These are phyloP conservation scores for Hylaeus anthracinus DNA, from an alignment of 1,140 invertebrate genomes.

Conservation along the genomic window DNA sequence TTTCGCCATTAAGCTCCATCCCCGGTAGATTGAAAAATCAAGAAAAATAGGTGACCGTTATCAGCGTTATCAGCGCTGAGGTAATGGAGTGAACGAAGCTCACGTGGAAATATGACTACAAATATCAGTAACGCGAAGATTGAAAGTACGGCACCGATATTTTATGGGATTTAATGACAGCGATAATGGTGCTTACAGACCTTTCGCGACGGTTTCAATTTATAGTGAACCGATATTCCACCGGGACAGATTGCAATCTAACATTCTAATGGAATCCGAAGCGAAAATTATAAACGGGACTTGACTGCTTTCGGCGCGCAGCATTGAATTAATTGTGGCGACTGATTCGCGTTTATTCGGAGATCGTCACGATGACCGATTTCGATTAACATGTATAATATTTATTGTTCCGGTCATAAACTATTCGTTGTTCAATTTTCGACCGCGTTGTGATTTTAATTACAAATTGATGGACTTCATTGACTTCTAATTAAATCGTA, in stretches of 20 bases:
- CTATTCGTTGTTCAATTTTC: not conserved
- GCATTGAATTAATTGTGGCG: not conserved
- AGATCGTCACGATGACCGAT: too few species aligned
- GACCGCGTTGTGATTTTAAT: too few species aligned
- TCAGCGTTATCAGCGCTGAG: not conserved
- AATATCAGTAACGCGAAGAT: conserved; percentile 21
- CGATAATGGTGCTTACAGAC: conserved; percentile 43
- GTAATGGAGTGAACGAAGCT: not conserved
- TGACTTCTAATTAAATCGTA: too few species aligned
- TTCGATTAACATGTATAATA: not conserved
- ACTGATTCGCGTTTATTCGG: not conserved
- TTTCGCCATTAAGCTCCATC: not conserved
- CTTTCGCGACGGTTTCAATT: conserved; percentile 28
- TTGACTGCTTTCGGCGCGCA: not conserved
- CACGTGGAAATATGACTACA: conserved; percentile 10
- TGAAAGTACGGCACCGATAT: conserved; percentile 32
- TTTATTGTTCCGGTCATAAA: not conserved
- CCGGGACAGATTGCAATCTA: conserved; percentile 38
- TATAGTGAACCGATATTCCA: conserved; percentile 42
- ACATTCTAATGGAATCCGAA: conserved; percentile 39
- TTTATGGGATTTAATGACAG: conserved; percentile 24
- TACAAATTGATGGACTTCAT: too few species aligned
- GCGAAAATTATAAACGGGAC: conserved; percentile 30
- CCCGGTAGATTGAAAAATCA: not conserved
- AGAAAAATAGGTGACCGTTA: conserved; percentile 13